Conservation (phyloP, 2,888 invertebrate species). For the Eugnorisma glareosa region DNA sequence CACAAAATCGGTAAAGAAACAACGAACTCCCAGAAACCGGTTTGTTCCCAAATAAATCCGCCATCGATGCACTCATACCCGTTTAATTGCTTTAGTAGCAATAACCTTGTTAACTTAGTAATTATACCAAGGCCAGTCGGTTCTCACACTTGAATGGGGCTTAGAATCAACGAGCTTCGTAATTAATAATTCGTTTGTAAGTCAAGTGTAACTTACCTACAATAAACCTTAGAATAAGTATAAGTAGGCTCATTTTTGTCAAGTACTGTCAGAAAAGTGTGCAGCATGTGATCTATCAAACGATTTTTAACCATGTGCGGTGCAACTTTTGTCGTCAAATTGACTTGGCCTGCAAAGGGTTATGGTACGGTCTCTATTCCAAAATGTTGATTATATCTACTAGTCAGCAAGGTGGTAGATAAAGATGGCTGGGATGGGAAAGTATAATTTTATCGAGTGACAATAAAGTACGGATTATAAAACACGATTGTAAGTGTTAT, state of each 20-base stretch:
- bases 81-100: slow-evolving; percentile 66
- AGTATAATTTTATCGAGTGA: not conserved
- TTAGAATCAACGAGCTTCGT: slow-evolving; percentile 17
- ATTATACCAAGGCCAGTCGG: slow-evolving; percentile 57
- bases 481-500: not conserved
- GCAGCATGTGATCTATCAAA: not conserved
- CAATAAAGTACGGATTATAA: not conserved
- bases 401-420: not conserved
- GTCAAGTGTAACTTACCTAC: not conserved
- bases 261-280: not conserved
- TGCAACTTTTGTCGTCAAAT: too few species aligned
- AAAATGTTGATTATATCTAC: not conserved
- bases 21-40: slow-evolving; percentile 51
- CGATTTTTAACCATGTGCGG: not conserved
- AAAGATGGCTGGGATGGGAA: not conserved
- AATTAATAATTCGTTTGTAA: not conserved
- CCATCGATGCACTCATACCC: slow-evolving; percentile 47
- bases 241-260: not conserved
- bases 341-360: not conserved
- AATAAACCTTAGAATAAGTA: not conserved
- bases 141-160: slow-evolving; percentile 19
- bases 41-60: slow-evolving; percentile 48
- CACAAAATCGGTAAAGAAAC: slow-evolving; percentile 28
- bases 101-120: slow-evolving; percentile 65
- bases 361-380: not conserved